Evolutionary conservation across 2,113 vertebrate species (phyloP), one percentile per base, ranked within the genome.

Genomic region (Pelobates fuscus): DNA sequence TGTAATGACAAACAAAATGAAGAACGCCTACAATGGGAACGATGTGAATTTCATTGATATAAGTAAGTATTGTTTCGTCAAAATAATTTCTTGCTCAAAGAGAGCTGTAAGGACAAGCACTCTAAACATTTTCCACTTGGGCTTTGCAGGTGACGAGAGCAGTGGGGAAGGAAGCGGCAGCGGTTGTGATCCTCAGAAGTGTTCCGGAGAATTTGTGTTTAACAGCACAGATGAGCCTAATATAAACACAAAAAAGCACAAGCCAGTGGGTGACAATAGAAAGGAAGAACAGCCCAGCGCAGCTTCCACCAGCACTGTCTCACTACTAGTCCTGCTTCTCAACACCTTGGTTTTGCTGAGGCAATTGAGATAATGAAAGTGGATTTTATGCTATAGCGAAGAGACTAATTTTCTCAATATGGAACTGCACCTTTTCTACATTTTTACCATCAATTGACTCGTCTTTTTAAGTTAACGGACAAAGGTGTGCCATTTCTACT

Each of bases 101-200:
- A 41, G 30, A 41, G 8, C 2, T 24, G 15, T 3, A 52, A 44
- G 76, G 24, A 77, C 71, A 68, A 44, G 8, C 60, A 25, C 71
- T 0, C 59, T 73, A 8, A 52, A 0, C 14, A 49, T 17, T 64
- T 64, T 60, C 11, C 57, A 5, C 37, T 67, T 63, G 57, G 18
- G 8, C 17, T 29, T 25, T 52, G 54, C 78, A 98, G 96, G 91
- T 5, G 95, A 96, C 2, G 93, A 89, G 0, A 84, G 79, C 80
- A 96, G 96, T 0, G 93, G 95, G 2, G 94, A 89, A 79, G 96
- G 93, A 80, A 98, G 97, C 0, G 96, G 96, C 73, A 99, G 96
- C 3, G 94, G 96, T 26, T 97, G 95, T 0, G 94, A 95, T 46
- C 82, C 86, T 3, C 88, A 91, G 14, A 85, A 92, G 63, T 97